A percentile compares a stretch with the other conserved stretches of the same genome.
phyloP scores from a whole-genome alignment of 2,797 vertebrate species.

The Pempheris klunzingeri region DNA sequence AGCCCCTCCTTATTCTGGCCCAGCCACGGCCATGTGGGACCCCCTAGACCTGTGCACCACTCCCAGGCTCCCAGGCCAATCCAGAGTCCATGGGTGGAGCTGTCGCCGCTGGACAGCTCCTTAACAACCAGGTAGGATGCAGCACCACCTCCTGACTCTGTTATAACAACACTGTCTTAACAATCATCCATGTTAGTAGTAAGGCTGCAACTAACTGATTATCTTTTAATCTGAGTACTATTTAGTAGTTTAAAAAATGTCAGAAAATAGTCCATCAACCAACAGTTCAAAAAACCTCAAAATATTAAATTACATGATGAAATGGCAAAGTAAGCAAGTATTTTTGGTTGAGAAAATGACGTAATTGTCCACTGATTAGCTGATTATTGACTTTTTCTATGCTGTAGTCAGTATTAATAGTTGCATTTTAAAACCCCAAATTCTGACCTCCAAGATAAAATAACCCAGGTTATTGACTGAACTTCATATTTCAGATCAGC shows the following conservation, averaged over 20 bases:
- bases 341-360: neutral
- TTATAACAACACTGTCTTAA: neutral
- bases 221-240: neutral
- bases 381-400: neutral
- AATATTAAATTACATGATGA: neutral
- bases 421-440: neutral
- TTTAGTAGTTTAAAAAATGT: neutral
- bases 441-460: neutral
- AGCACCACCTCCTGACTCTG: neutral
- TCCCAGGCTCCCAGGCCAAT: conserved; percentile 84
- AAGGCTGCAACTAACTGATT: neutral
- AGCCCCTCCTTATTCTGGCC: conserved; percentile 90
- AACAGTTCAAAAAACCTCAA: neutral
- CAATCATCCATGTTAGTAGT: neutral
- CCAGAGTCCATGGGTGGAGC: conserved; percentile 88
- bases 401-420: neutral
- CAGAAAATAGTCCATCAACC: too few species aligned
- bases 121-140: conserved; percentile 84
- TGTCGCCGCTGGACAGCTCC: conserved; percentile 78
- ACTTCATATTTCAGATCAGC: neutral
- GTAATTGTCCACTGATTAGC: neutral
- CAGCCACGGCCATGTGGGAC: conserved; percentile 83
- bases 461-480: too few species aligned
- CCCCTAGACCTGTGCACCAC: conserved; percentile 87
- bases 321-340: neutral